Conservation (phyloP, 92 coral and sea anemone genomes). For the Palythoa caribaeorum region DNA sequence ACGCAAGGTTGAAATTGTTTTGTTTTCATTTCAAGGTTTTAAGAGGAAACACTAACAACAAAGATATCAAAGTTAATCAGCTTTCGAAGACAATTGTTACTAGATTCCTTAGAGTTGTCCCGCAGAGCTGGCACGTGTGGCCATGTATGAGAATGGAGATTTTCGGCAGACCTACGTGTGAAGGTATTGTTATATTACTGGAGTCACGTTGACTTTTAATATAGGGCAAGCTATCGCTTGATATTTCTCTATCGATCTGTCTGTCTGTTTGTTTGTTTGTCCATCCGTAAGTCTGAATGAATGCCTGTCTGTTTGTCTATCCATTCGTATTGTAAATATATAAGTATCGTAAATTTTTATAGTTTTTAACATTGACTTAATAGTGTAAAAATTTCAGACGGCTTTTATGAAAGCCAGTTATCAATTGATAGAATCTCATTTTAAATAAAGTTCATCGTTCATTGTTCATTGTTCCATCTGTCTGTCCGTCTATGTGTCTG, state of each 20-base stretch:
- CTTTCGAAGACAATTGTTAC: not conserved
- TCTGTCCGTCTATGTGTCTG: not conserved
- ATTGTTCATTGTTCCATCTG: not conserved
- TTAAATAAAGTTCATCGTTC: not conserved
- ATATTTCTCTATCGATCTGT: not conserved
- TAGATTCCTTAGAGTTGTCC: conserved; percentile 20
- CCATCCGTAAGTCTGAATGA: too few relatives aligned
- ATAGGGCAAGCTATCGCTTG: not conserved
- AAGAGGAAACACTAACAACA: conserved; percentile 23
- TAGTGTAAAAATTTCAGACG: not conserved
- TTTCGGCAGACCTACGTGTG: conserved; percentile 26
- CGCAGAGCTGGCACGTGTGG: conserved; percentile 25
- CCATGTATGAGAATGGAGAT: conserved; percentile 30
- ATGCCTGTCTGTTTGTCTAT: not conserved
- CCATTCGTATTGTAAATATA: not conserved
- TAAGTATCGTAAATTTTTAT: too few relatives aligned
- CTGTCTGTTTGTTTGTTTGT: not conserved
- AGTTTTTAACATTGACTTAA: too few relatives aligned
- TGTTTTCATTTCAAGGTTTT: not conserved
- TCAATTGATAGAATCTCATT: not conserved
- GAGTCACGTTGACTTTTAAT: not conserved
- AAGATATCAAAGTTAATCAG: conserved; percentile 9
- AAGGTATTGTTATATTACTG: not conserved
- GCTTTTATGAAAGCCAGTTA: not conserved
- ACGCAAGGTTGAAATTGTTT: not conserved